These are phyloP conservation scores for Axinella damicornis DNA, from an alignment of 37 sponge, comb jelly and placozoan species.

Conservation along the genomic window DNA sequence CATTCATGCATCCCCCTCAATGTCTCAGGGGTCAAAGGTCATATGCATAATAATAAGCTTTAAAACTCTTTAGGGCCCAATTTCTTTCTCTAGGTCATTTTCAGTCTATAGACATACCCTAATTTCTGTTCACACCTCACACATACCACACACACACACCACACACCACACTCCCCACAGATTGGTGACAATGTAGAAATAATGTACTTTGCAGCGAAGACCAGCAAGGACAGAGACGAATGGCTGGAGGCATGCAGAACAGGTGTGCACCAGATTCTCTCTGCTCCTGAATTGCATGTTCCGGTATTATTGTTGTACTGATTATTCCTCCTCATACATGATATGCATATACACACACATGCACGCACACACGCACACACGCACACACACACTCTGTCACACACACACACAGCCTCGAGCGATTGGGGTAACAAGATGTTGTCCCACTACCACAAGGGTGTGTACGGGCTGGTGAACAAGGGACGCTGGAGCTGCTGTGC, in stretches of 20 bases:
- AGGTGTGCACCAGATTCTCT: constrained; percentile 41
- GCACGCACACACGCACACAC: constrained; percentile 12
- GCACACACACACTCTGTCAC: not conserved
- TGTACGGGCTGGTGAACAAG: constrained; percentile 58
- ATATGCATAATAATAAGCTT: not conserved
- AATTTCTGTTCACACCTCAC: not conserved
- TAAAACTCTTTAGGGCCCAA: no score
- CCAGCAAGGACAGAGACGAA: constrained; percentile 39
- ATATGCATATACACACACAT: not conserved
- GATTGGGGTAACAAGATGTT: constrained; percentile 50
- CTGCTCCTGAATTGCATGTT: no score
- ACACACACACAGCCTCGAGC: constrained; percentile 10
- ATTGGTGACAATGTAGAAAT: constrained; percentile 77
- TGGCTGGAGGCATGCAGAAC: constrained; percentile 71
- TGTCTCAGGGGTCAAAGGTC: no score
- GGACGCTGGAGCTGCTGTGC: constrained; percentile 86
- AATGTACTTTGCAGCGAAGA: constrained; percentile 65
- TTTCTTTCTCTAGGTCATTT: no score
- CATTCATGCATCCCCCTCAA: not conserved
- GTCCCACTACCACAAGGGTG: constrained; percentile 67
- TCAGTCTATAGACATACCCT: no score
- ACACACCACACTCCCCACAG: constrained; percentile 27
- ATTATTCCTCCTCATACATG: no score
- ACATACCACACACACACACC: not conserved
- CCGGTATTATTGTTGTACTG: no score